Evolutionary conservation across 2,797 vertebrate species (phyloP).

Genomic region (Phrynocephalus vlangalii): DNA sequence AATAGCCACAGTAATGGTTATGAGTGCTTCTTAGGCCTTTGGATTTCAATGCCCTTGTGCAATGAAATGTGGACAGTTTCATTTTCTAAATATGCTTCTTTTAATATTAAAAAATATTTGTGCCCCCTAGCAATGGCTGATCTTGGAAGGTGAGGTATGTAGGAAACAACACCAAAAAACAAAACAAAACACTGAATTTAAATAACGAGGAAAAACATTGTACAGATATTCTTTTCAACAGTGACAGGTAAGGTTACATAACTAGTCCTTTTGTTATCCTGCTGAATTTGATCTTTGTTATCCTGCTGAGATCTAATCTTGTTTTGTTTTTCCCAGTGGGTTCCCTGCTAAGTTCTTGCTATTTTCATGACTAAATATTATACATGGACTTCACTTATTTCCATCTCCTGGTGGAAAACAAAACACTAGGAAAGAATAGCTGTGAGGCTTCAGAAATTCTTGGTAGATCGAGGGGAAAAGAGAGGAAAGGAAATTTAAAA

Average conservation of each 20-base stretch:
- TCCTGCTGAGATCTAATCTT: not conserved
- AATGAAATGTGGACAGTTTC: not conserved
- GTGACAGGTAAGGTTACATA: not conserved
- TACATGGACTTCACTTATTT: conserved; percentile 10
- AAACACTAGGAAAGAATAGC: not conserved
- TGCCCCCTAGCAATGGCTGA: not conserved
- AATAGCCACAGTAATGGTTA: not conserved
- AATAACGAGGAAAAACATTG: not conserved
- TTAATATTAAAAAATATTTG: not conserved
- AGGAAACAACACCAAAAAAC: not conserved
- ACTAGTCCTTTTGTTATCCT: not conserved
- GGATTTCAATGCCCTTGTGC: not conserved
- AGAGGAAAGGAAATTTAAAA: not conserved
- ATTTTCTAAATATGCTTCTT: not conserved
- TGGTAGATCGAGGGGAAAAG: not conserved
- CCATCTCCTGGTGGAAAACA: conserved; percentile 2
- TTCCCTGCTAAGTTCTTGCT: not conserved
- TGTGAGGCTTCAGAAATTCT: not conserved
- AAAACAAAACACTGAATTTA: not conserved
- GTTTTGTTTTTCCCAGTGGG: not conserved
- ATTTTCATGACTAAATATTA: not conserved
- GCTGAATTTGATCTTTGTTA: not conserved
- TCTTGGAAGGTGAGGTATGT: not conserved
- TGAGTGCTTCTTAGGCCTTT: not conserved
- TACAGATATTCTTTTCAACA: not conserved